Conservation (phyloP, 2,113 vertebrate genomes). For the Campylomormyrus numenius region DNA sequence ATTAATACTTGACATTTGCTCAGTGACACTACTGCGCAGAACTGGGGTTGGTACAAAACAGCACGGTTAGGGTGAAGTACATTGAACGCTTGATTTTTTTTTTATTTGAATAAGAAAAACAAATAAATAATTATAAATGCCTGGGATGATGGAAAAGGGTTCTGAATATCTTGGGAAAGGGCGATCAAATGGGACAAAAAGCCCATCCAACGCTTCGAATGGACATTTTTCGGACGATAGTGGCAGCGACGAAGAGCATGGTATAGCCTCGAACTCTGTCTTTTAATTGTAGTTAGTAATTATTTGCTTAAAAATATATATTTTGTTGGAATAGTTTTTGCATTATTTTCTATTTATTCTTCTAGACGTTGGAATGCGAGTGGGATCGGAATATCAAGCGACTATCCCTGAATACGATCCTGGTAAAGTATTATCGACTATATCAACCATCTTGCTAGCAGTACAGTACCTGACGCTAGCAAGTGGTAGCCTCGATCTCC, state of each 20-base stretch:
- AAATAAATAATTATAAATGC: constrained; percentile 58
- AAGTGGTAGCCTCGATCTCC: constrained; percentile 47
- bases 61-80: constrained; percentile 20
- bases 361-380: constrained; percentile 95
- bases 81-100: constrained; percentile 26
- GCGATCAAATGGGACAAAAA: constrained; percentile 80
- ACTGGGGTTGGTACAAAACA: constrained; percentile 32
- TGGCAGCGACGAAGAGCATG: constrained; percentile 88
- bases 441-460: background rate
- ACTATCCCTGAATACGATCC: constrained; percentile 86
- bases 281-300: background rate
- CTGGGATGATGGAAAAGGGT: constrained; percentile 88
- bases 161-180: constrained; percentile 78
- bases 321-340: background rate
- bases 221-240: constrained; percentile 86
- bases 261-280: constrained; percentile 72
- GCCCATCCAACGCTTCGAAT: constrained; percentile 76
- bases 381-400: constrained; percentile 88
- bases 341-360: constrained; percentile 35
- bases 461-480: constrained; percentile 28
- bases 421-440: constrained; percentile 52
- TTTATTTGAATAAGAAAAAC: constrained; percentile 10
- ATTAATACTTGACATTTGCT: constrained; percentile 35
- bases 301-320: background rate
- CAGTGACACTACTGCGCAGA: constrained; percentile 39